phyloP scores from a whole-genome alignment of 2,797 vertebrate genomes.

The Neoniphon sammara region DNA sequence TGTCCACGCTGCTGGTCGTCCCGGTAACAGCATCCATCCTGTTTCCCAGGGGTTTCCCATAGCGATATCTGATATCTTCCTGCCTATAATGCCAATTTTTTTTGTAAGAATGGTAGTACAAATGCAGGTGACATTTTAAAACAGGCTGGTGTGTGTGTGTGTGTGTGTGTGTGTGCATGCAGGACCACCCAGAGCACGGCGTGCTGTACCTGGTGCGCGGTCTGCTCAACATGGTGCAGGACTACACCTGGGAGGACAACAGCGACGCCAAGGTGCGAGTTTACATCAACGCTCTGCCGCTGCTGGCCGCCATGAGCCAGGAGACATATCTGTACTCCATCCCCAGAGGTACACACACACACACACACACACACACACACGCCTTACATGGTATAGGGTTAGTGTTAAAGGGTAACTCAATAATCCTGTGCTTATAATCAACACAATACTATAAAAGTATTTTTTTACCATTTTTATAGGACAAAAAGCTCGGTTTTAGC shows the following conservation, averaged over 20 bases:
- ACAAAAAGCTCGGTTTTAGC: too few species aligned
- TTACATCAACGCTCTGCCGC: constrained; percentile 91
- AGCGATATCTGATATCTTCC: too few species aligned
- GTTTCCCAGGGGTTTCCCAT: too few species aligned
- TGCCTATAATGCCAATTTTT: too few species aligned
- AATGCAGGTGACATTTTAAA: too few species aligned
- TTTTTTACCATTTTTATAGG: too few species aligned
- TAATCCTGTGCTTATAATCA: too few species aligned
- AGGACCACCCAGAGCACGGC: constrained; percentile 98
- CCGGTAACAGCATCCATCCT: constrained; percentile 83
- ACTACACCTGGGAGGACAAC: constrained; percentile 97
- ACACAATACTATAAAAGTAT: too few species aligned
- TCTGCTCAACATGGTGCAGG: constrained; percentile 95
- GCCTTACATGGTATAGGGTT: too few species aligned
- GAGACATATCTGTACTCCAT: constrained; percentile 92
- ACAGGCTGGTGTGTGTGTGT: background rate
- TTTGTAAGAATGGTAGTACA: too few species aligned
- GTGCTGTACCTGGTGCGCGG: constrained; percentile 95
- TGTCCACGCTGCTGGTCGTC: constrained; percentile 91
- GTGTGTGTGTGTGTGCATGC: constrained; percentile 26
- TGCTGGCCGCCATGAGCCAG: constrained; percentile 94
- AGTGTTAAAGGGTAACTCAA: too few species aligned
- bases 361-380: background rate
- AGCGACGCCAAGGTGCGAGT: constrained; percentile 92
- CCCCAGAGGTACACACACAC: constrained; percentile 88